Conservation (phyloP, 2,113 vertebrate species). For the Neodontobutis hainanensis region DNA sequence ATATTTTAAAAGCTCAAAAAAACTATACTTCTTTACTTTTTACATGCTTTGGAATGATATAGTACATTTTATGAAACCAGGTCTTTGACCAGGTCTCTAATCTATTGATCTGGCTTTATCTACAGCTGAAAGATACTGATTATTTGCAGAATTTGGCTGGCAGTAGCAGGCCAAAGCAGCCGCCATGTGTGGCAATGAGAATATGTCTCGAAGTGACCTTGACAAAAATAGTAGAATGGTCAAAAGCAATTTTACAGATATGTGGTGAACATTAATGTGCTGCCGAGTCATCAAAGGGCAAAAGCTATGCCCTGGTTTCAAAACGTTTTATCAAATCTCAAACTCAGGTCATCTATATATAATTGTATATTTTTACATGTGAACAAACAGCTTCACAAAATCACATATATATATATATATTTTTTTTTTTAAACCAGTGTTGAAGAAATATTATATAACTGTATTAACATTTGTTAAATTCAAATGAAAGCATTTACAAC, state of each 20-base stretch:
- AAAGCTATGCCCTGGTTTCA: neutral
- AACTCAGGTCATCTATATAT: neutral
- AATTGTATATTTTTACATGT: neutral
- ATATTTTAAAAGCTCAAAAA: too few species aligned
- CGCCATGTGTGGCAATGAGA: slow-evolving; percentile 22
- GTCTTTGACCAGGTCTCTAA: neutral
- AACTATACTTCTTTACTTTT: neutral
- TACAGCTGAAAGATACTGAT: slow-evolving; percentile 16
- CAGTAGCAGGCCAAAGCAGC: slow-evolving; percentile 39
- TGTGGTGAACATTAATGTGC: slow-evolving; percentile 24
- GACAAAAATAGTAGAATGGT: slow-evolving; percentile 51
- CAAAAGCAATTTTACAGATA: slow-evolving; percentile 23
- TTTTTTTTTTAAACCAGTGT: too few species aligned
- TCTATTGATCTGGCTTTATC: slow-evolving; percentile 21
- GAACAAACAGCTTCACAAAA: too few species aligned
- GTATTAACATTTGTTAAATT: too few species aligned
- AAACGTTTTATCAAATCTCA: neutral
- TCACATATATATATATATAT: too few species aligned
- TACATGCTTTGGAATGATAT: neutral
- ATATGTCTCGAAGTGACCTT: slow-evolving; percentile 46
- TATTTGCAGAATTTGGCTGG: slow-evolving; percentile 36
- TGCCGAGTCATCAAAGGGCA: slow-evolving; percentile 1
- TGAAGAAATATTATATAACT: too few species aligned
- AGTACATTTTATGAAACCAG: neutral
- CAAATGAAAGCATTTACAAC: neutral